Conservation (phyloP, 2,888 invertebrate species). For the Cryptocephalus moraei region DNA sequence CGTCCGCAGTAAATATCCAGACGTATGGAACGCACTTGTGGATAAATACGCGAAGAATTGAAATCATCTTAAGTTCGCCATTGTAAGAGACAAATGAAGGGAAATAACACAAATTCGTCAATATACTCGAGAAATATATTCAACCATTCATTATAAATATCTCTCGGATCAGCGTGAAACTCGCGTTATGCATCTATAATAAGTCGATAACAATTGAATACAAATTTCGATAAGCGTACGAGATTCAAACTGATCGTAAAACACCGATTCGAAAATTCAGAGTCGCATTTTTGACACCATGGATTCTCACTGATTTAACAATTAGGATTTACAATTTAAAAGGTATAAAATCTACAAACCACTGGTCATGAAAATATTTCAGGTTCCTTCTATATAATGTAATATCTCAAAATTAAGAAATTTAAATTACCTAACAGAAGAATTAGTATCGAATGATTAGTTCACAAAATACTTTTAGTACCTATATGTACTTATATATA, state of each 20-base stretch:
- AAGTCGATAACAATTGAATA: too few relatives aligned
- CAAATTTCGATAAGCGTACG: too few relatives aligned
- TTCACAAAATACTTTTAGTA: neutral
- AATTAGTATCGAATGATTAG: too few relatives aligned
- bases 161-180: too few relatives aligned
- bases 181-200: too few relatives aligned
- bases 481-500: neutral
- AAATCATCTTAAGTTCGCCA: too few relatives aligned
- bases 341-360: conserved; percentile 34
- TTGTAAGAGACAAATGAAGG: too few relatives aligned
- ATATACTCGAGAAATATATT: too few relatives aligned
- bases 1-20: conserved; percentile 44
- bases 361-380: conserved; percentile 35
- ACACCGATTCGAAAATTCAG: neutral
- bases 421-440: too few relatives aligned
- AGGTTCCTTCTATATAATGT: conserved; percentile 6
- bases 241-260: too few relatives aligned
- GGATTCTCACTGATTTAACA: conserved; percentile 13
- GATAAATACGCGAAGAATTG: conserved; percentile 32
- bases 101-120: too few relatives aligned
- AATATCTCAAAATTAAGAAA: conserved; percentile 9
- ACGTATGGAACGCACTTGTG: conserved; percentile 42
- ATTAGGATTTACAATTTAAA: conserved; percentile 25
- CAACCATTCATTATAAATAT: too few relatives aligned
- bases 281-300: conserved; percentile 8